Conservation (phyloP, 2,888 invertebrate genomes). For the Odontocerum albicorne region DNA sequence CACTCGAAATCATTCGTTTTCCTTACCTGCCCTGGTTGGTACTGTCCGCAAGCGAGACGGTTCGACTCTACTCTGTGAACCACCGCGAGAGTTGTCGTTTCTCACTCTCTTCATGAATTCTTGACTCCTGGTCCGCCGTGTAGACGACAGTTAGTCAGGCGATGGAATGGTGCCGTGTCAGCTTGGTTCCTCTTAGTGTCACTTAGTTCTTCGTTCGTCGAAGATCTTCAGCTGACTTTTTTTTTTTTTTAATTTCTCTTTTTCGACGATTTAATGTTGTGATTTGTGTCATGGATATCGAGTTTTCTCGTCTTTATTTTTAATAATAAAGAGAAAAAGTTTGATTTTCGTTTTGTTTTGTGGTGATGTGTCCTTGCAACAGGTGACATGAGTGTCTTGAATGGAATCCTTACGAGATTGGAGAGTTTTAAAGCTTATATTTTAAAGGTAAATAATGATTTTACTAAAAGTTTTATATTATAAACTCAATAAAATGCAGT, state of each 20-base stretch:
- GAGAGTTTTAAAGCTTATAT: slow-evolving; percentile 29
- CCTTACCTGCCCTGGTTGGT: too few relatives aligned
- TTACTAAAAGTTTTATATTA: too few relatives aligned
- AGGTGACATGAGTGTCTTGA: slow-evolving; percentile 28
- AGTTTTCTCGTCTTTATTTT: not conserved
- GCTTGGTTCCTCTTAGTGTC: too few relatives aligned
- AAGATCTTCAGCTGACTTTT: slow-evolving; percentile 2
- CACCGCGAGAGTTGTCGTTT: too few relatives aligned
- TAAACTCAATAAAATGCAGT: too few relatives aligned
- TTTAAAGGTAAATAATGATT: slow-evolving; percentile 25
- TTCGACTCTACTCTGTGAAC: too few relatives aligned
- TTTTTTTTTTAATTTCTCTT: too few relatives aligned
- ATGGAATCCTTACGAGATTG: slow-evolving; percentile 23
- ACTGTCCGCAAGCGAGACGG: too few relatives aligned
- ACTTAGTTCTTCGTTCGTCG: slow-evolving; percentile 1
- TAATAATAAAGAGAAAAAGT: not conserved
- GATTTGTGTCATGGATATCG: not conserved
- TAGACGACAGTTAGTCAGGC: too few relatives aligned
- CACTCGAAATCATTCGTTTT: too few relatives aligned
- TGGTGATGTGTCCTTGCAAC: slow-evolving; percentile 5
- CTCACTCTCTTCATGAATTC: slow-evolving; percentile 3
- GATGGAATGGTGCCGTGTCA: too few relatives aligned
- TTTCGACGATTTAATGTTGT: too few relatives aligned
- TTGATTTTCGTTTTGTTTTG: not conserved
- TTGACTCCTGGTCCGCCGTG: slow-evolving; percentile 10